A percentile compares a stretch with the other conserved stretches of the same genome.
These are phyloP conservation scores for Andrena trimmerana DNA, from an alignment of 2,888 invertebrate genomes.

Conservation along the genomic window DNA sequence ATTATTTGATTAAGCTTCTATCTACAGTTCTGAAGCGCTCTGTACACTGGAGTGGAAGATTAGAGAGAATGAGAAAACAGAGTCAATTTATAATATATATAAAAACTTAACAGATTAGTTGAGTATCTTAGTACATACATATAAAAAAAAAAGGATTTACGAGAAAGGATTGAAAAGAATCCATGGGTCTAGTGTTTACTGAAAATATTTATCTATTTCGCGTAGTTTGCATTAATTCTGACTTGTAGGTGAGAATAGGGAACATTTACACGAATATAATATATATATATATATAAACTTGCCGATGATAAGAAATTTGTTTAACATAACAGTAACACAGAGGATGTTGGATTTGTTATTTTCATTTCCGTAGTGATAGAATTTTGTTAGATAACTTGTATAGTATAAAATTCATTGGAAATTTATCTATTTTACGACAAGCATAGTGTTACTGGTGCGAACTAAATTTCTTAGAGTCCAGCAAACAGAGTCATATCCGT, in stretches of 20 bases:
- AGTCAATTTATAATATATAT: conserved; percentile 61
- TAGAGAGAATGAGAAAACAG: conserved; percentile 39
- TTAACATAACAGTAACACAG: conserved; percentile 27
- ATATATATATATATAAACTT: conserved; percentile 11
- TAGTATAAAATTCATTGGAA: conserved; percentile 23
- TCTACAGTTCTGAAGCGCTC: background rate
- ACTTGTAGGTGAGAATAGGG: conserved; percentile 32
- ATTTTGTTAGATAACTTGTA: conserved; percentile 8
- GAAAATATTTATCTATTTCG: conserved; percentile 53
- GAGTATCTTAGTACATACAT: conserved; percentile 39
- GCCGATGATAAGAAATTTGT: conserved; percentile 39
- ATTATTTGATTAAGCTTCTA: background rate
- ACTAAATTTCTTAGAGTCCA: conserved; percentile 47
- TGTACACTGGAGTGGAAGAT: background rate
- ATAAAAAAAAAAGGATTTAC: conserved; percentile 10
- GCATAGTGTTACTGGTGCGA: conserved; percentile 35
- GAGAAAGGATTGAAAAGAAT: conserved; percentile 12
- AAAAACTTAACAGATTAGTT: conserved; percentile 24
- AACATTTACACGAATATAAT: conserved; percentile 39
- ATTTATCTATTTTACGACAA: conserved; percentile 6
- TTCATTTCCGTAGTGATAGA: conserved; percentile 1
- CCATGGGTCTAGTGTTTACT: conserved; percentile 40
- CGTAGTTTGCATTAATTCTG: conserved; percentile 32
- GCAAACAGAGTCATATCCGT: conserved; percentile 45
- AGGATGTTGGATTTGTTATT: conserved; percentile 4